Evolutionary conservation across 2,113 vertebrate species (phyloP), one percentile per base, ranked within the genome.

Genomic region (Centropus unirufus): DNA sequence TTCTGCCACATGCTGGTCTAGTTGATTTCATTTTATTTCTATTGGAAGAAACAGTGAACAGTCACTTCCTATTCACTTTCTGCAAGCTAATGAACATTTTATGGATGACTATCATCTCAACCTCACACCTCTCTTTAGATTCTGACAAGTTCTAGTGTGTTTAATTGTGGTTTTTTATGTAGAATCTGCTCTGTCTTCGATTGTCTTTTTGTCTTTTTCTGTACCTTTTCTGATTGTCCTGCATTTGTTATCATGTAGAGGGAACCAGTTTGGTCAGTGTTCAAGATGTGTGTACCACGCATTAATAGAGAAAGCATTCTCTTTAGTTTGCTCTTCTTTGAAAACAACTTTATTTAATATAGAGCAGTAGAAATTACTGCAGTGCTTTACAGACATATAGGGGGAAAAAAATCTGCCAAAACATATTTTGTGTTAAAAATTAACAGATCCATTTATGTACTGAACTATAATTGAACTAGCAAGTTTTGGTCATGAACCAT

Each of bases 11-110:
- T 59, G 79, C 86, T 88, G 47, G 44, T 70, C 34, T 70, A 80
- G 74, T 1, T 80, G 76, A 83, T 78, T 88, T 90, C 2, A 40
- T 86, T 90, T 89, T 88, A 88, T 83, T 92, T 89, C 61, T 90
- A 12, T 95, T 94, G 81, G 90, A 67, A 94, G 86, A 80, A 90
- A 62, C 51, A 46, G 79, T 59, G 88, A 90, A 47, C 32, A 70
- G 82, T 93, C 29, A 69, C 73, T 95, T 95, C 59, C 72, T 77
- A 39, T 44, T 86, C 39, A 36, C 34, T 80, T 82, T 90, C 83
- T 93, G 63, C 72, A 93, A 93, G 46, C 52, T 95, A 75, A 89
- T 52, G 54, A 89, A 62, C 44, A 72, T 94, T 92, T 88, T 70
- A 88, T 64, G 62, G 68, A 73, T 54, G 61, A 39, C 42, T 73